phyloP scores from a whole-genome alignment of 2,888 invertebrate genomes.

The Mimachlamys varia region DNA sequence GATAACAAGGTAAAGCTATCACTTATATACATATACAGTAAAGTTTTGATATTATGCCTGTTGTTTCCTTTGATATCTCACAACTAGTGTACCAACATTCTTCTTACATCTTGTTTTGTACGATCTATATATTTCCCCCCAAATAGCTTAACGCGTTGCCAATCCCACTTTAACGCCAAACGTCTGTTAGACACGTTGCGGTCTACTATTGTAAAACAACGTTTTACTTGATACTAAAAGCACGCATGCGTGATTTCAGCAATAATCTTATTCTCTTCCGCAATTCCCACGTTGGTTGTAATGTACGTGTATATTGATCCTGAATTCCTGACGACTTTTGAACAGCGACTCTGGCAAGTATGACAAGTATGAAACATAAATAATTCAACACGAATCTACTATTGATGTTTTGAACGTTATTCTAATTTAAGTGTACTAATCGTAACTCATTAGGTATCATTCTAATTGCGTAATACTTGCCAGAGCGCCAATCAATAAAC shows the following conservation, averaged over 20 bases:
- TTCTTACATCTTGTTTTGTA: too few relatives aligned
- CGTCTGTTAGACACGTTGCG: too few relatives aligned
- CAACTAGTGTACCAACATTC: too few relatives aligned
- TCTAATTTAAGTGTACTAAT: background rate
- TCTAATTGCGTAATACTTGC: background rate
- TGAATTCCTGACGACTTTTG: background rate
- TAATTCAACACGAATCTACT: background rate
- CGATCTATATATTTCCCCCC: too few relatives aligned
- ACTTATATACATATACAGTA: too few relatives aligned
- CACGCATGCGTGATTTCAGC: background rate
- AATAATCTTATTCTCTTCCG: background rate
- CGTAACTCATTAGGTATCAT: background rate
- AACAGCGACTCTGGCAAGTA: background rate
- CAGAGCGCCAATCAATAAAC: too few relatives aligned
- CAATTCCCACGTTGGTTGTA: background rate
- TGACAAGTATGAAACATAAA: background rate
- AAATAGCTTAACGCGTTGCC: too few relatives aligned
- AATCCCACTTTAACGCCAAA: too few relatives aligned
- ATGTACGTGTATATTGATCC: background rate
- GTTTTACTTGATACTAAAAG: background rate
- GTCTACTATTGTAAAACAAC: background rate
- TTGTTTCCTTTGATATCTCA: too few relatives aligned
- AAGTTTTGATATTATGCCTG: too few relatives aligned
- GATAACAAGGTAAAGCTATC: too few relatives aligned
- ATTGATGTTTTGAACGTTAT: background rate